phyloP scores from a whole-genome alignment of 2,113 vertebrate species.

The Bostrychus sinensis region DNA sequence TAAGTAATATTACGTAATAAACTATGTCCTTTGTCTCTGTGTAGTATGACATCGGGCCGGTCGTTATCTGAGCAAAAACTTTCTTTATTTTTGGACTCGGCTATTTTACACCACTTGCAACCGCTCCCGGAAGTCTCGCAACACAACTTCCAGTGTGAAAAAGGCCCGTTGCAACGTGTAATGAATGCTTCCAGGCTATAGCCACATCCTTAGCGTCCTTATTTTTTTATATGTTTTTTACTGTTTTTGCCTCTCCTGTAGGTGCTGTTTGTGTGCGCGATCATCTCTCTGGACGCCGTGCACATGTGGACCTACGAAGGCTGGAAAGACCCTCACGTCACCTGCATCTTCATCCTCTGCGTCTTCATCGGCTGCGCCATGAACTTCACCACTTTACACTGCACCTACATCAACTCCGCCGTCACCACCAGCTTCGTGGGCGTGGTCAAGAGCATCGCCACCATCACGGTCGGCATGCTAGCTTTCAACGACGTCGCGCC shows the following conservation, averaged over 20 bases:
- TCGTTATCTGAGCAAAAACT: too few relatives aligned
- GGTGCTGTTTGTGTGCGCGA: conserved; percentile 86
- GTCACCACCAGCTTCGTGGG: conserved; percentile 99
- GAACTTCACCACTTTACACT: conserved; percentile 98
- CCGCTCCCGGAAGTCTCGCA: too few relatives aligned
- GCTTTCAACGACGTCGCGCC: conserved; percentile 93
- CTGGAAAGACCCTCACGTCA: conserved; percentile 89
- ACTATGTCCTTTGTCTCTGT: too few relatives aligned
- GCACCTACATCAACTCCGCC: conserved; percentile 98
- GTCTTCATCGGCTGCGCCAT: conserved; percentile 95
- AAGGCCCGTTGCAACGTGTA: too few relatives aligned
- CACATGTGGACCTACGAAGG: conserved; percentile 92
- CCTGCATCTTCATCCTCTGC: conserved; percentile 86
- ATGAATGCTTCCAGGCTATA: too few relatives aligned
- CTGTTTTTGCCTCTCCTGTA: conserved; percentile 58
- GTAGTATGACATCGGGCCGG: too few relatives aligned
- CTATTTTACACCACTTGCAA: too few relatives aligned
- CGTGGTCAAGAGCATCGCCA: conserved; percentile 97
- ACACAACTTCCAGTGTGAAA: too few relatives aligned
- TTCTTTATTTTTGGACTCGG: too few relatives aligned
- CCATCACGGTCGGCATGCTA: conserved; percentile 97
- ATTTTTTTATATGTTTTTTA: neutral
- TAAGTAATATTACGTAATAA: too few relatives aligned
- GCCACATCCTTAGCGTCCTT: neutral
- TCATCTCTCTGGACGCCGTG: conserved; percentile 91